A percentile compares a stretch with the other conserved stretches of the same genome.
These are phyloP conservation scores for Cirrhinus molitorella DNA, from an alignment of 2,797 vertebrate genomes.

Conservation along the genomic window DNA sequence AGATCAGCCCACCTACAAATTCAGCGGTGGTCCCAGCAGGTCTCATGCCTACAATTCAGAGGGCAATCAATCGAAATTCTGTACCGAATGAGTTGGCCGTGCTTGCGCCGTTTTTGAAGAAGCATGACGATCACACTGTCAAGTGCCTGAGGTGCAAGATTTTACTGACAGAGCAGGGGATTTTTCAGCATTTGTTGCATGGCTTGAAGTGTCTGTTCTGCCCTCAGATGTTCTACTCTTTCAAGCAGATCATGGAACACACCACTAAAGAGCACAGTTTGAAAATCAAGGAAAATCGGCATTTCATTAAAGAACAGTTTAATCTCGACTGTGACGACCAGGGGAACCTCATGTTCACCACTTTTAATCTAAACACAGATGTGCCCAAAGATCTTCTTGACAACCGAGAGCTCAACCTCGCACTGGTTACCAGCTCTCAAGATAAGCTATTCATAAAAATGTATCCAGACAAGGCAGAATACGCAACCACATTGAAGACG, in stretches of 20 bases:
- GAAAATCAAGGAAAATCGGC: slow-evolving; percentile 75
- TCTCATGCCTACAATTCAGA: slow-evolving; percentile 42
- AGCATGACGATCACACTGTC: slow-evolving; percentile 80
- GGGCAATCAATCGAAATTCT: slow-evolving; percentile 49
- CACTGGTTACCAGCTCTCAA: slow-evolving; percentile 77
- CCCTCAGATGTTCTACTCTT: slow-evolving; percentile 84
- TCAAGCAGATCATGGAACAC: slow-evolving; percentile 83
- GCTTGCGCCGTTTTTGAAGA: slow-evolving; percentile 81
- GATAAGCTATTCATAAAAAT: slow-evolving; percentile 83
- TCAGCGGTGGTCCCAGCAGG: slow-evolving; percentile 26
- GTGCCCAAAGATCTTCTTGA: slow-evolving; percentile 83
- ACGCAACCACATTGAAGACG: slow-evolving; percentile 53
- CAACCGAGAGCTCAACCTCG: slow-evolving; percentile 83
- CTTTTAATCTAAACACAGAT: slow-evolving; percentile 81
- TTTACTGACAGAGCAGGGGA: slow-evolving; percentile 79
- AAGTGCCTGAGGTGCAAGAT: slow-evolving; percentile 82
- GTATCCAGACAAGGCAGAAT: slow-evolving; percentile 73
- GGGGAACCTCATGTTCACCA: slow-evolving; percentile 80
- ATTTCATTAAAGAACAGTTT: slow-evolving; percentile 81
- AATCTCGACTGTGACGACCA: slow-evolving; percentile 76
- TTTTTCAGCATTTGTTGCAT: slow-evolving; percentile 85
- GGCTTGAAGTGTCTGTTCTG: slow-evolving; percentile 88
- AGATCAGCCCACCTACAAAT: slow-evolving; percentile 60
- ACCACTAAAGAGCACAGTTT: slow-evolving; percentile 78
- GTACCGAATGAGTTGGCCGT: slow-evolving; percentile 76